phyloP scores from a whole-genome alignment of 2,888 invertebrate genomes.

The Mylabris sibirica region DNA sequence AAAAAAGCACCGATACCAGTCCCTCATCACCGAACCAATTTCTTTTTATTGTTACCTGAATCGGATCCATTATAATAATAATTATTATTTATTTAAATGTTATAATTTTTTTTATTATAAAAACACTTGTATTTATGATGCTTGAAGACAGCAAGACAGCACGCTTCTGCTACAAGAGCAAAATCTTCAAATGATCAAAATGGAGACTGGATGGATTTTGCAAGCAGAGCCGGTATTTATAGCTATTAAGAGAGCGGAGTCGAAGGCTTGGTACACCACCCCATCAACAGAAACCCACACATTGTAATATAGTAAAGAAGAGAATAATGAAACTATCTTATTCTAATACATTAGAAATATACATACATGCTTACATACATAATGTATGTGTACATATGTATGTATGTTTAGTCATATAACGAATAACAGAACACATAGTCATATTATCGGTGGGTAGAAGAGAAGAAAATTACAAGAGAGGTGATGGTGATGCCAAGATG shows the following conservation, averaged over 20 bases:
- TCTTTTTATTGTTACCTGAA: constrained; percentile 56
- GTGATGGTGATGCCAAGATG: not conserved
- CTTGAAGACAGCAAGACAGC: constrained; percentile 8
- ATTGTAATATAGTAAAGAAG: not conserved
- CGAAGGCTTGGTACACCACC: constrained; percentile 56
- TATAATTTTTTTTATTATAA: too few relatives aligned
- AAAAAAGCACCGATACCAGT: constrained; percentile 52
- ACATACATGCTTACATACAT: too few relatives aligned
- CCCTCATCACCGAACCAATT: constrained; percentile 54
- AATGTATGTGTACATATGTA: too few relatives aligned
- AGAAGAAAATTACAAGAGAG: constrained; percentile 9
- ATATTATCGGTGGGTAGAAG: not conserved
- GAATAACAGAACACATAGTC: not conserved
- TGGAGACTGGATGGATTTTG: constrained; percentile 53
- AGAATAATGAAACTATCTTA: constrained; percentile 3
- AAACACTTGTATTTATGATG: not conserved
- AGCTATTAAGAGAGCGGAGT: constrained; percentile 44
- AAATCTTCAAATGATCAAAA: constrained; percentile 40
- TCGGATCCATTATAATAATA: constrained; percentile 47
- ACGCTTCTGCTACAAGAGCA: constrained; percentile 24
- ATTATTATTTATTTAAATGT: not conserved
- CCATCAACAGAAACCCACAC: constrained; percentile 41
- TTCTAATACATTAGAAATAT: not conserved
- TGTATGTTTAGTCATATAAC: not conserved
- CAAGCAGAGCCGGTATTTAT: constrained; percentile 54